Evolutionary conservation across 1,140 invertebrate species (phyloP).

Genomic region (Meteorus sp.): DNA sequence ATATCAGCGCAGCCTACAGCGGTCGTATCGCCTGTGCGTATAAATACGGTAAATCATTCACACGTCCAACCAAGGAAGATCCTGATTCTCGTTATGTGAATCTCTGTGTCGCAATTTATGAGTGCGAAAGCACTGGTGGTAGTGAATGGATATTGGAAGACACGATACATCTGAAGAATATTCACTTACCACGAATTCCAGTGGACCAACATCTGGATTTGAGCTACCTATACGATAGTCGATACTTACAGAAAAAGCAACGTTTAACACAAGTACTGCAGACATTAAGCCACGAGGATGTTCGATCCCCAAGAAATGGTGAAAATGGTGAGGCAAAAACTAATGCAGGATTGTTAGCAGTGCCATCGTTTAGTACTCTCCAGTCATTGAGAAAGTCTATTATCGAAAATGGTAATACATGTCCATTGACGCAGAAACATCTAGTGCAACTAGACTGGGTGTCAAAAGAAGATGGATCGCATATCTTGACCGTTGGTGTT

Average conservation of each 20-base stretch:
- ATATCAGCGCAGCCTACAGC: slow-evolving; percentile 95
- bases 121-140: slow-evolving; percentile 98
- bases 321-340: slow-evolving; percentile 49
- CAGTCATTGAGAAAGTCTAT: slow-evolving; percentile 87
- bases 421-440: slow-evolving; percentile 83
- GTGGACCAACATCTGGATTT: slow-evolving; percentile 81
- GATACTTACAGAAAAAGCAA: slow-evolving; percentile 79
- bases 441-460: slow-evolving; percentile 97
- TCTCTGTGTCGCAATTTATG: slow-evolving; percentile 95
- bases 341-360: slow-evolving; percentile 69
- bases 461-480: slow-evolving; percentile 97
- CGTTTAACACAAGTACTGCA: slow-evolving; percentile 71
- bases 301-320: slow-evolving; percentile 52
- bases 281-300: slow-evolving; percentile 63
- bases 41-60: slow-evolving; percentile 86
- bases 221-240: slow-evolving; percentile 80
- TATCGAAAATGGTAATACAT: slow-evolving; percentile 88
- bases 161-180: slow-evolving; percentile 87
- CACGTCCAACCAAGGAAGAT: slow-evolving; percentile 73
- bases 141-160: slow-evolving; percentile 99
- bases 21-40: slow-evolving; percentile 96
- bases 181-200: slow-evolving; percentile 79
- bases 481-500: slow-evolving; percentile 95
- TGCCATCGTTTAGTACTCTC: slow-evolving; percentile 90
- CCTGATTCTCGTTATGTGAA: slow-evolving; percentile 88